Evolutionary conservation across 2,888 invertebrate genomes (phyloP).

Genomic region (Drosophila histrio): DNA sequence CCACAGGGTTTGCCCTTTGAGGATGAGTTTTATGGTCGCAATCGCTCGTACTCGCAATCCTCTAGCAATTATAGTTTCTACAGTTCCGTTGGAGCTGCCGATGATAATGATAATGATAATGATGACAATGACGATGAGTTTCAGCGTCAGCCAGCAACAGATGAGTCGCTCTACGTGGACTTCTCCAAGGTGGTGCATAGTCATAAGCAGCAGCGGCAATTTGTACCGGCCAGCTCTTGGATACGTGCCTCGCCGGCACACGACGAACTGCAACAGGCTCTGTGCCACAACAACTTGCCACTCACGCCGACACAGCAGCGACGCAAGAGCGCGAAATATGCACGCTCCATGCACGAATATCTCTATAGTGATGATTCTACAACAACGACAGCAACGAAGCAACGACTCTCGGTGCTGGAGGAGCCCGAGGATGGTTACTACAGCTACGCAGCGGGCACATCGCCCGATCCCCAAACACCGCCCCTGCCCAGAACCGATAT

Average conservation of each 20-base stretch:
- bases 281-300: constrained; percentile 13
- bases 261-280: constrained; percentile 41
- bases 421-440: constrained; percentile 81
- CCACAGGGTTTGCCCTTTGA: constrained; percentile 84
- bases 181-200: constrained; percentile 83
- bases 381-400: constrained; percentile 45
- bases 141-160: constrained; percentile 83
- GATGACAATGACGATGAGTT: constrained; percentile 80
- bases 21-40: constrained; percentile 83
- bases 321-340: constrained; percentile 68
- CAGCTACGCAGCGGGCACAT: constrained; percentile 77
- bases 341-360: constrained; percentile 81
- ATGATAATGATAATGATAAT: constrained; percentile 50
- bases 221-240: constrained; percentile 75
- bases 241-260: constrained; percentile 62
- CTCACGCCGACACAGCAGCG: constrained; percentile 69
- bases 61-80: constrained; percentile 84
- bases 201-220: constrained; percentile 64
- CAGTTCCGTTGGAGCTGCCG: constrained; percentile 79
- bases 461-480: constrained; percentile 75
- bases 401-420: constrained; percentile 67
- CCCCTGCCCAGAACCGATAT: constrained; percentile 86
- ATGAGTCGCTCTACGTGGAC: constrained; percentile 84
- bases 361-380: constrained; percentile 73
- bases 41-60: constrained; percentile 83